Evolutionary conservation across 2,888 invertebrate genomes (phyloP).

Genomic region (Tetheella fluctuosa): DNA sequence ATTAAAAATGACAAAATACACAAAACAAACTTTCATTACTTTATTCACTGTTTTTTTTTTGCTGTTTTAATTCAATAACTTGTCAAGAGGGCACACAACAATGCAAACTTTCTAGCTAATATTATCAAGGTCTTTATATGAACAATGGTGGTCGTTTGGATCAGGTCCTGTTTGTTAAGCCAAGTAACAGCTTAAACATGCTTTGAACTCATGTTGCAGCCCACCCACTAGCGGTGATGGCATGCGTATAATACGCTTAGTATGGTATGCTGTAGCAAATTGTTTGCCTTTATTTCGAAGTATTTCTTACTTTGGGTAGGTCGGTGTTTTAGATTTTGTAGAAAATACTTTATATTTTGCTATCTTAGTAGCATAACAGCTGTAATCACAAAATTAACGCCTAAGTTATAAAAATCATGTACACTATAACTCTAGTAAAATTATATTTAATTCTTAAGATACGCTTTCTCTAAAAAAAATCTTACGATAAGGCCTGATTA

Average conservation of each 20-base stretch:
- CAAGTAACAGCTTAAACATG: constrained; percentile 1
- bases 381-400: too few species aligned
- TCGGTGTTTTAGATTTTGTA: background rate
- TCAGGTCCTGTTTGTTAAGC: constrained; percentile 2
- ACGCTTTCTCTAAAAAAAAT: background rate
- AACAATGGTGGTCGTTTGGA: background rate
- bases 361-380: too few species aligned
- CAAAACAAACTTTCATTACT: too few species aligned
- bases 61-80: background rate
- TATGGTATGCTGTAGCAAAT: background rate
- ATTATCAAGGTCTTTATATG: background rate
- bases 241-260: constrained; percentile 4
- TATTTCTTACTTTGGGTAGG: background rate
- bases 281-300: background rate
- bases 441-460: background rate
- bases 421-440: too few species aligned
- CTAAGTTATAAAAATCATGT: too few species aligned
- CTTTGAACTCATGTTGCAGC: constrained; percentile 4
- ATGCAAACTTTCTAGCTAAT: background rate
- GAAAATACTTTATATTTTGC: background rate
- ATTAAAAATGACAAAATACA: too few species aligned
- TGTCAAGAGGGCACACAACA: background rate
- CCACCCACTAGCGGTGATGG: background rate
- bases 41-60: too few species aligned
- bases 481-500: background rate